Conservation (phyloP, 2,797 vertebrate genomes). For the Sebastiscus tertius region DNA sequence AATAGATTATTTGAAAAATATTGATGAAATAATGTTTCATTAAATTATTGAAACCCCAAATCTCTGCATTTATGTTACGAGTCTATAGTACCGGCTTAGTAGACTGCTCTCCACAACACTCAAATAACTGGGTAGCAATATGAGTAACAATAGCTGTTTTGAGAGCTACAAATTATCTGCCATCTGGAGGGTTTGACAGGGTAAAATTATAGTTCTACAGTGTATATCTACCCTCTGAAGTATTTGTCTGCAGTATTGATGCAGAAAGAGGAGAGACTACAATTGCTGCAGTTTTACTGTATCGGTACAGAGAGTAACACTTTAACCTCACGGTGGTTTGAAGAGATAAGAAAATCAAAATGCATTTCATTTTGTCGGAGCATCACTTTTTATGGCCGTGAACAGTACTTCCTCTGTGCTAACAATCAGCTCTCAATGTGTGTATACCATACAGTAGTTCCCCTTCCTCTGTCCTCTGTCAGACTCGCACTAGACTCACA, state of each 20-base stretch:
- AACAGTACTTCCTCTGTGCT: neutral
- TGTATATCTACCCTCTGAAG: neutral
- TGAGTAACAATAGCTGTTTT: neutral
- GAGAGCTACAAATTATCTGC: neutral
- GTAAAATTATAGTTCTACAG: slow-evolving; percentile 8
- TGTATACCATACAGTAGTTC: neutral
- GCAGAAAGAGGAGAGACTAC: neutral
- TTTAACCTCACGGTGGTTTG: neutral
- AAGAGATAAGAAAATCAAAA: neutral
- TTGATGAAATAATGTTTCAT: neutral
- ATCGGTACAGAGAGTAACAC: neutral
- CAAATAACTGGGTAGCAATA: neutral
- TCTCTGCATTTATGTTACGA: neutral
- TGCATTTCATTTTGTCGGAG: neutral
- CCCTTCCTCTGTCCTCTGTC: neutral
- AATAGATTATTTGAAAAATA: neutral
- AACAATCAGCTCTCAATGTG: neutral
- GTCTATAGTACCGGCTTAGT: neutral
- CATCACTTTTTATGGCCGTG: neutral
- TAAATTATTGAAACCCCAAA: neutral
- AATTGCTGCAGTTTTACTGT: neutral
- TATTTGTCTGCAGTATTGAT: neutral
- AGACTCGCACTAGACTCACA: neutral
- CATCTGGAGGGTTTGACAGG: neutral
- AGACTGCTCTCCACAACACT: neutral